Base-by-base conservation (phyloP, 2,888 invertebrate genomes). In the Brachypterus glaber region DNA sequence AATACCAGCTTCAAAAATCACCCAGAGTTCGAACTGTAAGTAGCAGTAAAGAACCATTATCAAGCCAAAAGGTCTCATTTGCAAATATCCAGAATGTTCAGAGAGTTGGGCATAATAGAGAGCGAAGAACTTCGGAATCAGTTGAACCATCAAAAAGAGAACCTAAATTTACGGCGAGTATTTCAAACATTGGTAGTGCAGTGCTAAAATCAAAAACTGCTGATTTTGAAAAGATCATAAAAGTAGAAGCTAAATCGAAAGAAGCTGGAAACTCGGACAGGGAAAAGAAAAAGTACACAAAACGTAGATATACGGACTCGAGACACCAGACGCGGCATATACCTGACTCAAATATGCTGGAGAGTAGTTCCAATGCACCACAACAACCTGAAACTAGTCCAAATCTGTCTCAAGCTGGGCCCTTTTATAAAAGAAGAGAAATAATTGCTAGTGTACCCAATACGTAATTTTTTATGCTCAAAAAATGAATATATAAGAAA, bases 361-460 rank as follows among this genome's bases (percentile, higher is more conserved):
- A 66, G 42, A 41, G 48, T 2, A 27, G 27, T 11, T 5, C 21
- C 21, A n/a, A n/a, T n/a, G 21, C 21, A 9, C 5, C 21, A 9
- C 45, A 2, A 35, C 42, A 25, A 40, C 36, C 8, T 5, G 27
- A 27, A 4, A 27, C 27, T 5, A 27, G 4, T 4, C 8, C 7
- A 11, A 48, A 53, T 21, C 52, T 52, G 26, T 50, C 60, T 17
- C 54, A 59, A 59, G 53, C 43, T 41, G 66, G 69, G 43, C 73
- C 74, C 35, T 75, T 83, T 13, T 87, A 85, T 73, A 87, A 87
- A 64, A 69, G 87, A 44, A 75, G 83, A 43, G 86, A 86, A 64
- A 68, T 87, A 39, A 87, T 88, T 54, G 82, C 86, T 29, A 86
- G 86, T 64, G 82, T 82, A 43, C 77, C 72, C 16, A 54, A 58